A percentile compares a stretch with the other conserved stretches of the same genome.
phyloP scores from a whole-genome alignment of 1,140 invertebrate species.

The Sminthurinus signatus region DNA sequence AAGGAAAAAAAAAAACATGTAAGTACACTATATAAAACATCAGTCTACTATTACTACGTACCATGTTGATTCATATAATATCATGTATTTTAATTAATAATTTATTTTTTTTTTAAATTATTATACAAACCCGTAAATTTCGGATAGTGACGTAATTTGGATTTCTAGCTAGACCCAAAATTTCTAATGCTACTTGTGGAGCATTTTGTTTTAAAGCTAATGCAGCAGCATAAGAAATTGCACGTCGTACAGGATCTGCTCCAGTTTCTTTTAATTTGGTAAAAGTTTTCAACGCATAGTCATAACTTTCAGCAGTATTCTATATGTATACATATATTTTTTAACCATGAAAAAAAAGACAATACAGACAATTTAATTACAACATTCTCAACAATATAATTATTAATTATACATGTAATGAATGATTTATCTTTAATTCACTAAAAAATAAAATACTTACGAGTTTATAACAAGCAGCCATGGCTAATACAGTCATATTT shows the following conservation, averaged over 20 bases:
- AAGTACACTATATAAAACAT: no score
- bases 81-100: no score
- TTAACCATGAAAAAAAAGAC: no score
- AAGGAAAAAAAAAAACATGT: no score
- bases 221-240: conserved; percentile 54
- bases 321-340: no score
- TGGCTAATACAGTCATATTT: conserved; percentile 57
- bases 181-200: conserved; percentile 61
- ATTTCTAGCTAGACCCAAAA: conserved; percentile 50
- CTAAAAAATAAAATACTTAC: conserved; percentile 48
- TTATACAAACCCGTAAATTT: conserved; percentile 61
- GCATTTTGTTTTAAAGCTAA: conserved; percentile 62
- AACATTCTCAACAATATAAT: neutral
- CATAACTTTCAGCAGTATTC: conserved; percentile 62
- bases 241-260: conserved; percentile 53
- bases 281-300: conserved; percentile 58
- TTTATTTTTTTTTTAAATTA: no score
- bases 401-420: neutral
- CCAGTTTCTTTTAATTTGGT: conserved; percentile 52
- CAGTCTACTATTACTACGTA: no score
- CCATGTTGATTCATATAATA: no score
- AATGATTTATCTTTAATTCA: neutral
- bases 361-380: no score
- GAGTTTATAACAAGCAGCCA: conserved; percentile 68
- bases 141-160: conserved; percentile 59